phyloP scores from a whole-genome alignment of 2,113 vertebrate species.

The Hystrix cristata region DNA sequence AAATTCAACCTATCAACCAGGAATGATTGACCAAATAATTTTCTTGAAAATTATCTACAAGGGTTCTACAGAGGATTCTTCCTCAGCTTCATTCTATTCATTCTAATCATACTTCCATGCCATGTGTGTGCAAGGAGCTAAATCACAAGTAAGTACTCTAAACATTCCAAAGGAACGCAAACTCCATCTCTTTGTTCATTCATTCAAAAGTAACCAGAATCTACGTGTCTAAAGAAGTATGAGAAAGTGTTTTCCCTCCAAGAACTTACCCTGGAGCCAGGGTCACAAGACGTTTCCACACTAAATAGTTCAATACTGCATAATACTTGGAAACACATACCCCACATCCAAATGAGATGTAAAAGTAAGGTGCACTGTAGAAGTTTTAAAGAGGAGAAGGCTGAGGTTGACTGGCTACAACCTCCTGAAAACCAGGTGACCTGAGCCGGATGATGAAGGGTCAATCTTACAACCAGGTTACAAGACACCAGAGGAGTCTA shows the following conservation, averaged over 20 bases:
- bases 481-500: not conserved
- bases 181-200: not conserved
- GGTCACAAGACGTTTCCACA: not conserved
- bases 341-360: not conserved
- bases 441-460: not conserved
- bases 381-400: not conserved
- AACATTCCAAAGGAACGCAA: not conserved
- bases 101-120: not conserved
- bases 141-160: not conserved
- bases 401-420: not conserved
- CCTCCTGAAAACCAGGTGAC: constrained; percentile 39
- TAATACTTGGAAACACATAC: not conserved
- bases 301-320: not conserved
- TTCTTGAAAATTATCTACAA: constrained; percentile 23
- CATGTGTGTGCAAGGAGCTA: not conserved
- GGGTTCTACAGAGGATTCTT: not conserved
- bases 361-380: not conserved
- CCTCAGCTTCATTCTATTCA: not conserved
- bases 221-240: not conserved
- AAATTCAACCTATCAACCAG: not conserved
- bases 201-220: not conserved
- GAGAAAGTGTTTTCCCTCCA: not conserved
- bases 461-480: not conserved
- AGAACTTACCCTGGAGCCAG: not conserved
- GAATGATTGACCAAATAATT: not conserved